Evolutionary conservation across 1,140 invertebrate genomes (phyloP).

Genomic region (Drosophila simulans): DNA sequence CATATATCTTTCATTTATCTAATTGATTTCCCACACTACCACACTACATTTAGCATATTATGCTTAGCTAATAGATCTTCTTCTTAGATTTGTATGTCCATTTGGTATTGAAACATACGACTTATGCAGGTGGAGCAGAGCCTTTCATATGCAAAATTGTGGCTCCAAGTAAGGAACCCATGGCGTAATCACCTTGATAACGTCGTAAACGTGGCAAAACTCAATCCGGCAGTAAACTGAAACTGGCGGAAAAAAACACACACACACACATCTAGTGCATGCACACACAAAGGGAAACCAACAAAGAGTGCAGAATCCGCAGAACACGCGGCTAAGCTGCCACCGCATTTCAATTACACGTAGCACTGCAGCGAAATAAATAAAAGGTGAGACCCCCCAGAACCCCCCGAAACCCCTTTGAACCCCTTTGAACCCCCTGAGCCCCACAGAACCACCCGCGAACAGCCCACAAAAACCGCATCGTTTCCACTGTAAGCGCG

Average conservation of each 20-base stretch:
- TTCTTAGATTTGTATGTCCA: too few relatives aligned
- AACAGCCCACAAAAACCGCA: conserved; percentile 7
- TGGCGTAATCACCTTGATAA: conserved; percentile 14
- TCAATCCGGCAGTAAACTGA: conserved; percentile 9
- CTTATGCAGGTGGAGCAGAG: neutral
- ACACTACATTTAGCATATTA: too few relatives aligned
- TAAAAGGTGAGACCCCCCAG: conserved; percentile 26
- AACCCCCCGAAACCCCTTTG: neutral
- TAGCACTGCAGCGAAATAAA: conserved; percentile 51
- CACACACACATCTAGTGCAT: neutral
- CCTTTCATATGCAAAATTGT: conserved; percentile 3
- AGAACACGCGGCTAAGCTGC: conserved; percentile 19
- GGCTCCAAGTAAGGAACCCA: neutral
- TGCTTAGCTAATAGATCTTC: too few relatives aligned
- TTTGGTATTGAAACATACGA: too few relatives aligned
- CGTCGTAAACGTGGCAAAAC: conserved; percentile 24
- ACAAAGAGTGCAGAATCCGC: conserved; percentile 18
- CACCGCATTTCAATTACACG: conserved; percentile 62
- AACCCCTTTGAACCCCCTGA: neutral
- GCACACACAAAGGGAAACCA: conserved; percentile 17
- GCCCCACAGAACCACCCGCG: conserved; percentile 7
- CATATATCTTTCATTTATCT: too few relatives aligned
- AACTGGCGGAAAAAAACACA: neutral
- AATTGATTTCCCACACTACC: neutral
- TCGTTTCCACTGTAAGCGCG: conserved; percentile 8